Evolutionary conservation across 2,888 invertebrate species (phyloP).

Genomic region (Cybosia mesomella): DNA sequence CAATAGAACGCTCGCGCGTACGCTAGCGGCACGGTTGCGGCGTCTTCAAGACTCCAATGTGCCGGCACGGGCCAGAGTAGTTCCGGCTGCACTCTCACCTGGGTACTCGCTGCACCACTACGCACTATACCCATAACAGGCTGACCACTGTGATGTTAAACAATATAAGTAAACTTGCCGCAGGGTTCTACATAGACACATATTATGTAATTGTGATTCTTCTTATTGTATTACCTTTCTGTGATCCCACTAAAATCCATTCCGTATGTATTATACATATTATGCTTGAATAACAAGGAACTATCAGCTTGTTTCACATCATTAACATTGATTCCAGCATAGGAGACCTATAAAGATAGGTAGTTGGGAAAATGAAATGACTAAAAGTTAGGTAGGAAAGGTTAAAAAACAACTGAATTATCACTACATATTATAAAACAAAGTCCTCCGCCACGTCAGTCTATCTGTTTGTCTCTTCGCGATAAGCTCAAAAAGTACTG

Average conservation of each 20-base stretch:
- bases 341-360: constrained; percentile 49
- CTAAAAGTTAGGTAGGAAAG: too few relatives aligned
- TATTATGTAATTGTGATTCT: too few relatives aligned
- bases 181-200: too few relatives aligned
- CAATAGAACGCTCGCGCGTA: constrained; percentile 86
- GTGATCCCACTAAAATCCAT: constrained; percentile 75
- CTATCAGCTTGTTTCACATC: constrained; percentile 62
- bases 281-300: constrained; percentile 31
- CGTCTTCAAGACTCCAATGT: constrained; percentile 90
- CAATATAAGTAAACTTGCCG: neutral
- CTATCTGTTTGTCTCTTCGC: too few relatives aligned
- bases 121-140: constrained; percentile 88
- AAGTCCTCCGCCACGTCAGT: too few relatives aligned
- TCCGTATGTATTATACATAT: constrained; percentile 52
- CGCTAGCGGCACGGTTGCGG: constrained; percentile 91
- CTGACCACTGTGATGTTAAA: constrained; percentile 65
- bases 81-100: neutral
- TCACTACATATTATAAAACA: too few relatives aligned
- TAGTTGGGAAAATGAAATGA: too few relatives aligned
- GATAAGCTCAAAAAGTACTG: too few relatives aligned
- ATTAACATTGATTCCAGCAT: constrained; percentile 42
- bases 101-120: constrained; percentile 81
- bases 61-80: constrained; percentile 89
- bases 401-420: too few relatives aligned
- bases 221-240: constrained; percentile 41